These are phyloP conservation scores for Callopanchax toddi DNA, from an alignment of 2,113 vertebrate genomes.

Conservation along the genomic window DNA sequence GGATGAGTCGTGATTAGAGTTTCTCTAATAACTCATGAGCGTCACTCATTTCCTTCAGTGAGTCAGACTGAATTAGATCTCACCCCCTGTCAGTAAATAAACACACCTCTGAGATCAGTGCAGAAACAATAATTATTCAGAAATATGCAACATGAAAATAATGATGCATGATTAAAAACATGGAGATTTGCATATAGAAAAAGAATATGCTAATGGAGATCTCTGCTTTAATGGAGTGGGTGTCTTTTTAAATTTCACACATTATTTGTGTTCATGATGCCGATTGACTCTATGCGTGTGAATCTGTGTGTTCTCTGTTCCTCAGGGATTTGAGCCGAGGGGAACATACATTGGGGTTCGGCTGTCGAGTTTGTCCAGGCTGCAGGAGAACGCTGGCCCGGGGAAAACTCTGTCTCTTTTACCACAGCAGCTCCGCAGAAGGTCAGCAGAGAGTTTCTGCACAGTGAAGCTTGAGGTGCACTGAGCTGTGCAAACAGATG, in stretches of 20 bases:
- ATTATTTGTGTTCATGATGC: too few relatives aligned
- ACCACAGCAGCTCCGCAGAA: conserved; percentile 77
- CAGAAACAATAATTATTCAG: conserved; percentile 10
- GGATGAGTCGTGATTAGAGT: conserved; percentile 36
- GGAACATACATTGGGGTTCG: conserved; percentile 91
- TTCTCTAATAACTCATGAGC: conserved; percentile 27
- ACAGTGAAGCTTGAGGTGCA: too few relatives aligned
- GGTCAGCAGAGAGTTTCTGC: conserved; percentile 76
- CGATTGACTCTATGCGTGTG: conserved; percentile 15
- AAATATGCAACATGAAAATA: neutral
- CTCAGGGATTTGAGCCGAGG: conserved; percentile 92
- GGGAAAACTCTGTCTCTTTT: conserved; percentile 85
- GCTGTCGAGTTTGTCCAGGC: conserved; percentile 84
- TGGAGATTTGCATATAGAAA: conserved; percentile 17
- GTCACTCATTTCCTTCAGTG: conserved; percentile 13
- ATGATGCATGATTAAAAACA: neutral
- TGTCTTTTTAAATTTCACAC: too few relatives aligned
- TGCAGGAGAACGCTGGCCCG: conserved; percentile 88
- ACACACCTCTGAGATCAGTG: neutral
- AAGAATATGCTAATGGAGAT: neutral
- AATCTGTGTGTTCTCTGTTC: neutral
- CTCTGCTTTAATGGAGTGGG: neutral
- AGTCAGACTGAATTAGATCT: conserved; percentile 9
- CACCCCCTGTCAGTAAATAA: conserved; percentile 12
- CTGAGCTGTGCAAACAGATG: too few relatives aligned